phyloP scores from a whole-genome alignment of 2,888 invertebrate genomes.

The Eumacrocentrus americanus region DNA sequence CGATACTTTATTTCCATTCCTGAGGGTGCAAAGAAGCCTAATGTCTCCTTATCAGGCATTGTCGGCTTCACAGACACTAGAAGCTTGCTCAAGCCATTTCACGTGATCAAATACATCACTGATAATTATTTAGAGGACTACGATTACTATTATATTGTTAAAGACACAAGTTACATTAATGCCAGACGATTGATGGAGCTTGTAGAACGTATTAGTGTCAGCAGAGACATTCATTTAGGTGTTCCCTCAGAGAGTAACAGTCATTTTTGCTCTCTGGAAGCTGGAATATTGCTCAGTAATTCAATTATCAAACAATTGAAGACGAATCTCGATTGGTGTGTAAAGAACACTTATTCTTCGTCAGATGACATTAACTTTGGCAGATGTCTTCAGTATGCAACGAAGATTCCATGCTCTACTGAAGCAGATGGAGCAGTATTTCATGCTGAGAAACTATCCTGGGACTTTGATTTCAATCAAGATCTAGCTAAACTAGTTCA shows the following conservation, averaged over 20 bases:
- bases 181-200: constrained; percentile 75
- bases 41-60: constrained; percentile 71
- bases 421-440: constrained; percentile 64
- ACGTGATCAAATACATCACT: constrained; percentile 86
- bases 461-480: constrained; percentile 57
- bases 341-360: constrained; percentile 81
- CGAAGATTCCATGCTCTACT: constrained; percentile 68
- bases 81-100: constrained; percentile 80
- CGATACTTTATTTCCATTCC: constrained; percentile 75
- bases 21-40: constrained; percentile 64
- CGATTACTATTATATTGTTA: constrained; percentile 89
- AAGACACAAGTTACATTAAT: constrained; percentile 86
- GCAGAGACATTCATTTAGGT: constrained; percentile 84
- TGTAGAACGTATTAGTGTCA: constrained; percentile 80
- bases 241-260: constrained; percentile 67
- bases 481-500: constrained; percentile 60
- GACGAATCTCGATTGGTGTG: constrained; percentile 85
- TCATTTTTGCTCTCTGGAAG: constrained; percentile 74
- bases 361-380: constrained; percentile 87
- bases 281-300: constrained; percentile 87
- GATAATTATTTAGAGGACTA: constrained; percentile 89
- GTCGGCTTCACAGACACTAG: constrained; percentile 86
- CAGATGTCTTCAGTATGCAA: constrained; percentile 79
- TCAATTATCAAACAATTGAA: constrained; percentile 81
- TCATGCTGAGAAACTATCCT: constrained; percentile 40